A percentile compares a stretch with the other conserved stretches of the same genome.
Conservation (phyloP, 2,797 vertebrate genomes). For the Danio choprae region DNA sequence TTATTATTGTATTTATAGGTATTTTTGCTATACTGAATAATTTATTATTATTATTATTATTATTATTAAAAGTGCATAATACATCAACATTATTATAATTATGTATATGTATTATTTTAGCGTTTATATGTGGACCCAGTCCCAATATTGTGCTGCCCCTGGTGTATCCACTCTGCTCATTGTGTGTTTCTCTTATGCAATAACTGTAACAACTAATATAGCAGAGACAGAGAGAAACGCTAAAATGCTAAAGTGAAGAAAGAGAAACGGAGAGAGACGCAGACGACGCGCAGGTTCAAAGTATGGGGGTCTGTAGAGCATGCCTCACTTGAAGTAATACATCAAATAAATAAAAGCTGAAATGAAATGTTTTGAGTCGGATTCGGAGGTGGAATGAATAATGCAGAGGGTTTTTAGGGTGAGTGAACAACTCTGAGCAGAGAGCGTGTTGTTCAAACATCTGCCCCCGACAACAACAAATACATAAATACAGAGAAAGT, state of each 20-base stretch:
- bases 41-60: too few species aligned
- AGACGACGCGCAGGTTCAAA: background rate
- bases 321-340: conserved; percentile 58
- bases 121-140: too few species aligned
- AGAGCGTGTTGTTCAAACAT: conserved; percentile 19
- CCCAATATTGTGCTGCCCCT: background rate
- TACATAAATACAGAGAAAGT: conserved; percentile 16
- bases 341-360: conserved; percentile 65
- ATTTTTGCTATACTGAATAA: too few species aligned
- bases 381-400: conserved; percentile 50
- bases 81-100: too few species aligned
- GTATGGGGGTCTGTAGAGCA: conserved; percentile 44
- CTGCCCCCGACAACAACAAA: conserved; percentile 1
- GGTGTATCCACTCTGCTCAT: conserved; percentile 67
- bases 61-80: too few species aligned
- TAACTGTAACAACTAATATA: conserved; percentile 71
- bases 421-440: conserved; percentile 52
- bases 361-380: conserved; percentile 53
- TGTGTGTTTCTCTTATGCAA: conserved; percentile 76
- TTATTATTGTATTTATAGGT: too few species aligned
- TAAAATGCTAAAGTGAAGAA: background rate
- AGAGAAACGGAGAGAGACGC: conserved; percentile 41
- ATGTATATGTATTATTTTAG: too few species aligned
- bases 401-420: conserved; percentile 38
- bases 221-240: conserved; percentile 56